Evolutionary conservation across 2,888 invertebrate species (phyloP).

Genomic region (Rapana venosa): DNA sequence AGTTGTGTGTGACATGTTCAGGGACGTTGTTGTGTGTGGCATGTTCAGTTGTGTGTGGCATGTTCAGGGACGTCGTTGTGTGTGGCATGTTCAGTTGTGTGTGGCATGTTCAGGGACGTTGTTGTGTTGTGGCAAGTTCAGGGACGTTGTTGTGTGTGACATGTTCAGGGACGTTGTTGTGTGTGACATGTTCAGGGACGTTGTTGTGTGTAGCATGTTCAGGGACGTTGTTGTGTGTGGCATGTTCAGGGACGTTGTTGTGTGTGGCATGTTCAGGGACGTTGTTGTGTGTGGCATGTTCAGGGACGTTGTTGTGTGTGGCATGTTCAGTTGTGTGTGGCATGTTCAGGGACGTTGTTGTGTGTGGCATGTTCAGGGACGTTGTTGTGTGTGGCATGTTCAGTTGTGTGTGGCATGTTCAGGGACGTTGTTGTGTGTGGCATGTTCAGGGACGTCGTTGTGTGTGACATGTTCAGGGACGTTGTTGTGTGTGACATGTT

Average conservation of each 20-base stretch:
- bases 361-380: constrained; percentile 40
- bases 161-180: constrained; percentile 47
- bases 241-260: constrained; percentile 47
- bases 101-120: constrained; percentile 45
- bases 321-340: no score
- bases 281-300: constrained; percentile 2
- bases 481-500: constrained; percentile 7
- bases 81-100: no score
- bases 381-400: no score
- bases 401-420: background rate
- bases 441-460: constrained; percentile 47
- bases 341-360: constrained; percentile 47
- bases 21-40: no score
- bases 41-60: background rate
- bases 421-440: constrained; percentile 45
- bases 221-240: constrained; percentile 45
- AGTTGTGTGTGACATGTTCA: constrained; percentile 14
- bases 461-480: constrained; percentile 41
- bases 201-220: background rate
- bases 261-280: constrained; percentile 40
- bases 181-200: constrained; percentile 44
- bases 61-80: constrained; percentile 49
- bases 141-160: constrained; percentile 43
- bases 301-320: no score
- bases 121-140: background rate